Evolutionary conservation across 2,113 vertebrate species (phyloP), one percentile per base, ranked within the genome.

Genomic region (Ptyas mucosa): DNA sequence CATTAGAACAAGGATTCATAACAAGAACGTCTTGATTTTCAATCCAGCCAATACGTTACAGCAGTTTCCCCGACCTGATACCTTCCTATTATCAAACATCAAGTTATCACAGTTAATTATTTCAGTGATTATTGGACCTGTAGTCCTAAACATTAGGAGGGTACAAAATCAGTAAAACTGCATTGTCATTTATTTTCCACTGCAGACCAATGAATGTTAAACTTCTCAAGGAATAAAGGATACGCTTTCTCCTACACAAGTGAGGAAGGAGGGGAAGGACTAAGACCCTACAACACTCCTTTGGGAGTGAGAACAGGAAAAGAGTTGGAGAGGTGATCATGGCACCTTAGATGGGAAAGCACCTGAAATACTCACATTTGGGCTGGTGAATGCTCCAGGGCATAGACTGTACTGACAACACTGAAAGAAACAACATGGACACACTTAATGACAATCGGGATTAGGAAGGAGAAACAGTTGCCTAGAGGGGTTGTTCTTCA

Each of bases 351-450:
- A 52, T 58, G 49, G 89, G 0, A 46, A 94, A 94, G n/a, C 46
- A 87, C 52, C 0, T 3, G 87, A 94, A 3, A 64, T 98, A 99
- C 99, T 99, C 97, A 99, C 99, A 98, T 97, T 98, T 98, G 95
- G 98, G 94, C 0, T 97, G 98, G 85, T 97, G 98, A 94, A 98
- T 58, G 52, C 97, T 97, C 98, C 98, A 98, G 49, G 98, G 96
- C 94, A 97, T 97, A 85, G 97, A 94, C 9, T 96, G 95, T 49
- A 94, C 93, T 94, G 96, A 96, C 95, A 97, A 95, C 46, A 96
- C 98, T 99, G 96, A 96, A 98, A 98, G 34, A 97, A 61, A 93
- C 90, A 97, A 97, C 90, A 91, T 53, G 92, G 94, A 90, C n/a
- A 92, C 53, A 87, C 87, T 96, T 87, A 95, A 75, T 46, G 20